Base-by-base conservation (phyloP, 53 echinoderm and acorn worm species). In the Astropecten irregularis region DNA sequence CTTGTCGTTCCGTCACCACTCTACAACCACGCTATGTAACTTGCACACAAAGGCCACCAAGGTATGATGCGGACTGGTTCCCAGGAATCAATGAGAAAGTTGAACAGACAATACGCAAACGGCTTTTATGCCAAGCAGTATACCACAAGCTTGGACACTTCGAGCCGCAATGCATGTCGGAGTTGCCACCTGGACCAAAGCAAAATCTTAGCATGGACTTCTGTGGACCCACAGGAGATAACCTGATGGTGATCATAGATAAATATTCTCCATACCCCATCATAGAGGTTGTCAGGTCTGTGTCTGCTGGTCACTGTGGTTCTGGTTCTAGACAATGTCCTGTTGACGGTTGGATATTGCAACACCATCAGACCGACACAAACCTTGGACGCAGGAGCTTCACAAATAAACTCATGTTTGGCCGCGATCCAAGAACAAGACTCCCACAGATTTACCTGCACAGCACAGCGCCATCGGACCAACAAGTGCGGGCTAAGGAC, bases 151-250 rank as follows among this genome's bases (percentile, higher is more conserved):
- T 4, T 27, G 35, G 49, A 47, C 33, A 32, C 20, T 4, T 58
- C 3, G 49, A 59, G 44, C 71, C 71, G 1, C 60, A 58, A 27
- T 25, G 25, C 42, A 40, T 38, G 69, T 68, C 69, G 25, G 42
- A 40, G 2, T 32, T 61, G 31, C 37, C 40, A 29, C 29, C 58
- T 22, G 40, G 46, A 42, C 34, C 66, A 28, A 34, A 11, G 56
- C 77, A 76, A 56, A 42, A 86, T 53, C 61, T 89, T 1, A 93
- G 93, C 63, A 61, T 93, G 22, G 92, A 85, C 56, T 92, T 92
- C 35, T 50, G 66, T 10, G 89, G 86, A 44, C 42, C 69, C 69
- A 68, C 42, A 40, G 69, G 69, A 25, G 69, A 68, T 20, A 31
- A 65, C 66, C 39, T 65, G 9, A 36, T 69, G 48, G 69, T 69